Evolutionary conservation across 2,888 invertebrate species (phyloP).

Genomic region (Plutella xylostella): DNA sequence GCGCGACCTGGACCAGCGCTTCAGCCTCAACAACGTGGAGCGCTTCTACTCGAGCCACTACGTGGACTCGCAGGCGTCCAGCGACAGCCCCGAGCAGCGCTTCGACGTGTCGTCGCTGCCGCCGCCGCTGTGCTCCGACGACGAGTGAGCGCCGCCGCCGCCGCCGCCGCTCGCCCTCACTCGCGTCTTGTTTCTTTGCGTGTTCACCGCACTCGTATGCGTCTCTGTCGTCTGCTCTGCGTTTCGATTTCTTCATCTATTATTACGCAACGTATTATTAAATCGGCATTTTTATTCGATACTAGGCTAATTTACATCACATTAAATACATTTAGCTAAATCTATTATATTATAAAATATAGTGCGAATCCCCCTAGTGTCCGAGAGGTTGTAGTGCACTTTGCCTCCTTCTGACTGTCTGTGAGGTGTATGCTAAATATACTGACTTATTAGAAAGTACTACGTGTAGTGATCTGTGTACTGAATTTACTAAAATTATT

Average conservation of each 20-base stretch:
- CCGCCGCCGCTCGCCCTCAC: no score
- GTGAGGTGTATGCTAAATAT: slow-evolving; percentile 18
- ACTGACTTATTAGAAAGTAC: slow-evolving; percentile 48
- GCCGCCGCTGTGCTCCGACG: slow-evolving; percentile 81
- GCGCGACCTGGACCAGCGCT: slow-evolving; percentile 57
- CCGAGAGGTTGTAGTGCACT: slow-evolving; percentile 2
- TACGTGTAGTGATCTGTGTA: slow-evolving; percentile 38
- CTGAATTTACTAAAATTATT: slow-evolving; percentile 8
- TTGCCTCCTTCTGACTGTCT: slow-evolving; percentile 1
- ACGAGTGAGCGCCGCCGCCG: no score
- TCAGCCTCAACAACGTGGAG: slow-evolving; percentile 60
- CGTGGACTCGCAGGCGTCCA: slow-evolving; percentile 72
- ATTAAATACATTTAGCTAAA: slow-evolving; percentile 32
- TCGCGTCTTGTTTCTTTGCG: slow-evolving; percentile 31
- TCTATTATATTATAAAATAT: slow-evolving; percentile 33
- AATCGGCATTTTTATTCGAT: slow-evolving; percentile 28
- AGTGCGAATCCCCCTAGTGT: slow-evolving; percentile 39
- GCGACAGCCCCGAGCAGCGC: slow-evolving; percentile 77
- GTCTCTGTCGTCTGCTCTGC: slow-evolving; percentile 31
- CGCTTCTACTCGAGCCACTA: slow-evolving; percentile 63
- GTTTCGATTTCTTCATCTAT: slow-evolving; percentile 42
- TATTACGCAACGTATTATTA: slow-evolving; percentile 50
- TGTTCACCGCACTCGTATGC: slow-evolving; percentile 30
- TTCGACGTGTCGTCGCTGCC: slow-evolving; percentile 82
- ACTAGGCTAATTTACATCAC: slow-evolving; percentile 45